Conservation (phyloP, 2,113 vertebrate genomes). For the Sakesphorus luctuosus region DNA sequence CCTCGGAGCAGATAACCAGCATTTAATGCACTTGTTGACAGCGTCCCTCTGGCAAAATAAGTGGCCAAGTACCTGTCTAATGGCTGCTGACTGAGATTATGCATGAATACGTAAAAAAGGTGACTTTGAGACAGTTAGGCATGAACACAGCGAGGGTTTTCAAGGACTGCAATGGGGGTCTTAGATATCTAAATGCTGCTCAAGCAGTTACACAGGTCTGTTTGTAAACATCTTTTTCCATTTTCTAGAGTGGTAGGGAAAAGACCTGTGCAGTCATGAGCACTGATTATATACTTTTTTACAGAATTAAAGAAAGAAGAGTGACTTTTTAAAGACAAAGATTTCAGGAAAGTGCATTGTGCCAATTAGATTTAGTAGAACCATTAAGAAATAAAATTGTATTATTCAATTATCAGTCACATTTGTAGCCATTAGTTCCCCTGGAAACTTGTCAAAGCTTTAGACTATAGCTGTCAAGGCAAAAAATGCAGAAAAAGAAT, state of each 20-base stretch:
- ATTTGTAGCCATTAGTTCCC: slow-evolving; percentile 21
- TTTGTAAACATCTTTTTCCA: neutral
- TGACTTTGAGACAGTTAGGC: neutral
- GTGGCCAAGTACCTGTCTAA: neutral
- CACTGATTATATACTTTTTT: neutral
- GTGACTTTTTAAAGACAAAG: neutral
- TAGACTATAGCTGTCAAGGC: neutral
- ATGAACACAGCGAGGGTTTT: neutral
- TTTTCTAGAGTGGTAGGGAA: neutral
- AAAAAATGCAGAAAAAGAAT: neutral
- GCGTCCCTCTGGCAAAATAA: neutral
- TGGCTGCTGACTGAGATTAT: neutral
- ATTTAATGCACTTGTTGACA: neutral
- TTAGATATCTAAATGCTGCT: neutral
- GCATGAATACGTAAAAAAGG: neutral
- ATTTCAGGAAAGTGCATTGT: neutral
- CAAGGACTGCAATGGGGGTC: neutral
- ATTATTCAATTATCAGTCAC: neutral
- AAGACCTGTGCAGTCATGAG: neutral
- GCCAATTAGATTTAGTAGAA: neutral
- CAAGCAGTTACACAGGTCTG: neutral
- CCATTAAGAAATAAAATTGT: slow-evolving; percentile 4
- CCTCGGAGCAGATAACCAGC: neutral
- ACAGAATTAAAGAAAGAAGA: neutral
- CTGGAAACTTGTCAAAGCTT: slow-evolving; percentile 24